Percentiles rank a stretch among this genome's conserved stretches.
Evolutionary conservation across 1,140 invertebrate genomes (phyloP).

Genomic region (Bradynema listronoti): DNA sequence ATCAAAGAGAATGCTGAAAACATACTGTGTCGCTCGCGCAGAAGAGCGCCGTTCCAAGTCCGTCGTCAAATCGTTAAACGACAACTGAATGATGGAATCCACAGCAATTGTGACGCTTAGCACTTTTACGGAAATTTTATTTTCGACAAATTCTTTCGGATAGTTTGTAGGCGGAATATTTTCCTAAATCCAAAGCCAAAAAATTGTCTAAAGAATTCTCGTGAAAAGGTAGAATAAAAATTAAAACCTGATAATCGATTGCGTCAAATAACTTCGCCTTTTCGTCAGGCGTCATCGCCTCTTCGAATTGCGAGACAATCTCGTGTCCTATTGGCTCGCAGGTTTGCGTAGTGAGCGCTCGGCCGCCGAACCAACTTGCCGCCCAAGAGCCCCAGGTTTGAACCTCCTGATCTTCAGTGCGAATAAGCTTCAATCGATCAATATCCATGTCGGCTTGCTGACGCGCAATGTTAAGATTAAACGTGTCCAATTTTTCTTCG

Average conservation of each 20-base stretch:
- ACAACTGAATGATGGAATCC: constrained; percentile 56
- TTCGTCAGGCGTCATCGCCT: constrained; percentile 80
- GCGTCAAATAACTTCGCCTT: constrained; percentile 84
- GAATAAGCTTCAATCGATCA: constrained; percentile 61
- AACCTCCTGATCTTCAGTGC: constrained; percentile 60
- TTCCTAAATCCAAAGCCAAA: constrained; percentile 36
- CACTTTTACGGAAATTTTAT: constrained; percentile 44
- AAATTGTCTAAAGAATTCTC: too few species aligned
- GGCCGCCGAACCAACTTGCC: constrained; percentile 64
- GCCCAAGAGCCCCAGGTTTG: constrained; percentile 67
- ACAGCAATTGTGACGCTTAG: constrained; percentile 41
- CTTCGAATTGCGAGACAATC: constrained; percentile 37
- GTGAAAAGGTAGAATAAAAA: too few species aligned
- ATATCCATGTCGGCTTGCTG: constrained; percentile 79
- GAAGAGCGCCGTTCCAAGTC: constrained; percentile 70
- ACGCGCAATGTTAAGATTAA: constrained; percentile 82
- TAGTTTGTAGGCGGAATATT: constrained; percentile 58
- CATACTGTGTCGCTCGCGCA: constrained; percentile 66
- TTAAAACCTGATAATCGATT: constrained; percentile 92
- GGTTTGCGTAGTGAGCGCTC: too few species aligned
- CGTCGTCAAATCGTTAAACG: constrained; percentile 66
- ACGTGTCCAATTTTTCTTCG: constrained; percentile 69
- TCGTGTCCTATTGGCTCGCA: constrained; percentile 34
- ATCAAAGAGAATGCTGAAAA: too few species aligned
- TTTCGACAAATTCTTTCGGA: constrained; percentile 56